Evolutionary conservation across 2,113 vertebrate species (phyloP).

Genomic region (Chaetodon trifascialis): DNA sequence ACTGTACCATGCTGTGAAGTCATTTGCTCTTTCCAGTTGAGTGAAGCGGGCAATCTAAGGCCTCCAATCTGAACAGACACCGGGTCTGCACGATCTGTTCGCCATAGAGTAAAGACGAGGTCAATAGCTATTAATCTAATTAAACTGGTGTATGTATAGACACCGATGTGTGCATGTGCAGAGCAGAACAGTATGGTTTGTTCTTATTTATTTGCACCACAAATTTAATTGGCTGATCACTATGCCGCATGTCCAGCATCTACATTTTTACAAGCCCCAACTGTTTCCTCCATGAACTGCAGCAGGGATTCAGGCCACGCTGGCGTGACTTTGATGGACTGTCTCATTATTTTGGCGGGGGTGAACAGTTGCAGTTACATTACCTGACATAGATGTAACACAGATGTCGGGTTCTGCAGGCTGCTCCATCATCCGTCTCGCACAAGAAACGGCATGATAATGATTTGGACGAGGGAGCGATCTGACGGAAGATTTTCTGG

Average conservation of each 20-base stretch:
- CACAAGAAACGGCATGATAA: not conserved
- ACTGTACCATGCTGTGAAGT: conserved; percentile 20
- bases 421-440: conserved; percentile 1
- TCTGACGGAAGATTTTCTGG: conserved; percentile 1
- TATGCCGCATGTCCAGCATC: not conserved
- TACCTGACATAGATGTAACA: not conserved
- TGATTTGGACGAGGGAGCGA: not conserved
- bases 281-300: not conserved
- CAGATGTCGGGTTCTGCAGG: not conserved
- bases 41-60: conserved; percentile 45
- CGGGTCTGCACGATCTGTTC: conserved; percentile 31
- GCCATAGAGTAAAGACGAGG: conserved; percentile 1
- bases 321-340: conserved; percentile 4
- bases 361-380: not conserved
- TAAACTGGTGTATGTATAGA: too few species aligned
- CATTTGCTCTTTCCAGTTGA: conserved; percentile 43
- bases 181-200: not conserved
- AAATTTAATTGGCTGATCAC: not conserved
- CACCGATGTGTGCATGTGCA: not conserved
- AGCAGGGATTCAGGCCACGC: not conserved
- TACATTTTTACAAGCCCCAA: not conserved
- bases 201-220: not conserved
- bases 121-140: not conserved
- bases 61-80: conserved; percentile 10
- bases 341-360: conserved; percentile 16